Conservation (phyloP, 2,113 vertebrate genomes). For the Oenanthe melanoleuca region DNA sequence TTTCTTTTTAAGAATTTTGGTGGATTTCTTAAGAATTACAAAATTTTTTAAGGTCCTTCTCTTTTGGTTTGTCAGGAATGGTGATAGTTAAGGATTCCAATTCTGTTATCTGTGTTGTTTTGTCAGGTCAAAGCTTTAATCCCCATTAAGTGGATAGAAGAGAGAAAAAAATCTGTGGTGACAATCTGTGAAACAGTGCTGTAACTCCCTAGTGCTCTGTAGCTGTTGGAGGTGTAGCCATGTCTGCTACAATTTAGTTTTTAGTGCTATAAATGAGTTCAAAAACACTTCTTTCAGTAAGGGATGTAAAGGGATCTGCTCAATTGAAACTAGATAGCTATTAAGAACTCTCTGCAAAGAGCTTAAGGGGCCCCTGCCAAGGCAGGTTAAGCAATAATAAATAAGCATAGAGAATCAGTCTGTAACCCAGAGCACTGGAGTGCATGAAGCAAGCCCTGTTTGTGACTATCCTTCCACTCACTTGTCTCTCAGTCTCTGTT, state of each 20-base stretch:
- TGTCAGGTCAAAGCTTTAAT: neutral
- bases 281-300: neutral
- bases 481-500: neutral
- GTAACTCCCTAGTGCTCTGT: neutral
- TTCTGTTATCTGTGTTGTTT: neutral
- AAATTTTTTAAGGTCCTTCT: neutral
- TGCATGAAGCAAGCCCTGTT: accelerated
- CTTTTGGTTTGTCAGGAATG: neutral
- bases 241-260: neutral
- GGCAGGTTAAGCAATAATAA: neutral
- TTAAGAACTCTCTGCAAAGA: neutral
- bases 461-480: accelerated
- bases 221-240: neutral
- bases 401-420: neutral
- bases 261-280: neutral
- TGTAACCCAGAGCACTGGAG: neutral
- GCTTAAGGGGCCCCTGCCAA: neutral
- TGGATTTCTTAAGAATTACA: neutral
- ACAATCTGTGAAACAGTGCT: neutral
- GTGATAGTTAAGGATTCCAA: neutral
- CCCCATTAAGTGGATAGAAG: neutral
- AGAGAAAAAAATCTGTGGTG: neutral
- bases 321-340: neutral
- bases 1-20: neutral
- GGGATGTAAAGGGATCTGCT: neutral